Evolutionary conservation across 2,888 invertebrate species (phyloP).

Genomic region (Andricus quercusramuli): DNA sequence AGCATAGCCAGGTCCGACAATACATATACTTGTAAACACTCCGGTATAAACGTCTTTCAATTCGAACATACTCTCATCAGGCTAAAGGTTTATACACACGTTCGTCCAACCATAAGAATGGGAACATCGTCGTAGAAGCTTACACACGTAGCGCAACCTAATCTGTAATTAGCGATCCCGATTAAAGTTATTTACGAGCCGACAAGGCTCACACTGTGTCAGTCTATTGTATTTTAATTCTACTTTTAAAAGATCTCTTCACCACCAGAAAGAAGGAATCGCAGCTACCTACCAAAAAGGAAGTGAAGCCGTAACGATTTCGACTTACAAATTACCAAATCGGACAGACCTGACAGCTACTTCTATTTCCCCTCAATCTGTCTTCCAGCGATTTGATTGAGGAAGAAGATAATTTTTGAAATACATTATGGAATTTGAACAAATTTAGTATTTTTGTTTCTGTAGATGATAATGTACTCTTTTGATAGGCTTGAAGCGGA

Average conservation of each 20-base stretch:
- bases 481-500: no score
- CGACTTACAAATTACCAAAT: slow-evolving; percentile 63
- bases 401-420: not conserved
- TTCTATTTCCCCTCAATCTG: not conserved
- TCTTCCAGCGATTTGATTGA: not conserved
- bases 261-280: slow-evolving; percentile 51
- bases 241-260: slow-evolving; percentile 49
- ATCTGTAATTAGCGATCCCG: slow-evolving; percentile 78
- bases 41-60: slow-evolving; percentile 69
- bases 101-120: slow-evolving; percentile 69
- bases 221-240: slow-evolving; percentile 78
- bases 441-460: no score
- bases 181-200: slow-evolving; percentile 78
- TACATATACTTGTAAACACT: slow-evolving; percentile 47
- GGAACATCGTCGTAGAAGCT: slow-evolving; percentile 70
- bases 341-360: not conserved
- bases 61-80: slow-evolving; percentile 57
- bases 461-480: no score
- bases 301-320: slow-evolving; percentile 62
- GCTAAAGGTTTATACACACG: slow-evolving; percentile 58
- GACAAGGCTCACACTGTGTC: slow-evolving; percentile 73
- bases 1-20: slow-evolving; percentile 59
- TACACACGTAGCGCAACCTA: slow-evolving; percentile 71
- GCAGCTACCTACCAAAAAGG: slow-evolving; percentile 58
- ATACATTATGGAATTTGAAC: not conserved